Evolutionary conservation across 2,797 vertebrate genomes (phyloP).

Genomic region (Chromobotia macracanthus): DNA sequence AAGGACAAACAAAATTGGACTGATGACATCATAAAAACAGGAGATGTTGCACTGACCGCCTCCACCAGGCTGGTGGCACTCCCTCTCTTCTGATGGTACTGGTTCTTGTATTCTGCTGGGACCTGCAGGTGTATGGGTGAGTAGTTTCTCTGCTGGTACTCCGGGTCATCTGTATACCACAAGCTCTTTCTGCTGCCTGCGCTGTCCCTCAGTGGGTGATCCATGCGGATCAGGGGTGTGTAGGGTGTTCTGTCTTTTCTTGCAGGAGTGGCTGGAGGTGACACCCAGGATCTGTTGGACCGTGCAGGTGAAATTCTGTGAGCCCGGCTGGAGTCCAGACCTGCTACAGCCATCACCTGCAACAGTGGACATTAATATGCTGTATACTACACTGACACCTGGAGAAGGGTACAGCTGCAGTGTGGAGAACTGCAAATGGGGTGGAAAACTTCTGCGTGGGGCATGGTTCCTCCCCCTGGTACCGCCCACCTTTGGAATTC

Average conservation of each 20-base stretch:
- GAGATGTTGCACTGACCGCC: slow-evolving; percentile 82
- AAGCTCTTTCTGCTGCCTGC: slow-evolving; percentile 89
- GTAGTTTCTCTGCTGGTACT: slow-evolving; percentile 88
- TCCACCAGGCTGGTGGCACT: slow-evolving; percentile 97
- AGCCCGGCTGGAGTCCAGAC: slow-evolving; percentile 93
- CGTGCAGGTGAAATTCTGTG: slow-evolving; percentile 93
- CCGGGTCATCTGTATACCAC: slow-evolving; percentile 96
- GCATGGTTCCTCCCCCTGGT: too few species aligned
- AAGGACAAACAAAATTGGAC: not conserved
- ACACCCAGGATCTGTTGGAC: slow-evolving; percentile 95
- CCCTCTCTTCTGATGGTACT: slow-evolving; percentile 94
- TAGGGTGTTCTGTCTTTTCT: slow-evolving; percentile 88
- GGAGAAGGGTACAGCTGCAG: too few species aligned
- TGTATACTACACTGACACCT: not conserved
- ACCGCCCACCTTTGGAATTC: too few species aligned
- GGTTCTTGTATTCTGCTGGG: slow-evolving; percentile 87
- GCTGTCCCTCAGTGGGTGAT: slow-evolving; percentile 84
- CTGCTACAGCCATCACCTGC: slow-evolving; percentile 98
- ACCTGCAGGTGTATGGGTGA: slow-evolving; percentile 91
- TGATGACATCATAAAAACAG: not conserved
- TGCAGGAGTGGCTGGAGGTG: slow-evolving; percentile 90
- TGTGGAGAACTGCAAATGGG: too few species aligned
- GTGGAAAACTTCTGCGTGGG: too few species aligned
- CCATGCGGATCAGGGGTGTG: slow-evolving; percentile 92
- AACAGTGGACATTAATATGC: not conserved